These are phyloP conservation scores for Syngnathus acus DNA, from an alignment of 2,797 vertebrate genomes.

Conservation along the genomic window DNA sequence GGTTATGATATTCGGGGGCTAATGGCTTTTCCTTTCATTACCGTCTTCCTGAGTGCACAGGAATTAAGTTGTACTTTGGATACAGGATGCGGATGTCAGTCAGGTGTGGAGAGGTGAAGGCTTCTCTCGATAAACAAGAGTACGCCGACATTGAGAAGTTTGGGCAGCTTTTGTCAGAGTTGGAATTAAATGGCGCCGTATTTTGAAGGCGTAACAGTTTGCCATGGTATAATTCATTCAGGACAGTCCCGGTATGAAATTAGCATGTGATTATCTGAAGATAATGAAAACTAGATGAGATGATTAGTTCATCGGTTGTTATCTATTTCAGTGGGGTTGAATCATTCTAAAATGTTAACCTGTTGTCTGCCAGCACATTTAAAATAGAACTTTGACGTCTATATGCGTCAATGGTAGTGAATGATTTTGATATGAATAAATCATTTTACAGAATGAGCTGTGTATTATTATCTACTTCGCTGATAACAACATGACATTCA, in stretches of 20 bases:
- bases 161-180: background rate
- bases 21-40: slow-evolving; percentile 68
- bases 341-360: background rate
- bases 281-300: background rate
- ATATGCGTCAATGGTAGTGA: too few species aligned
- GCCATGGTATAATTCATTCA: background rate
- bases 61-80: slow-evolving; percentile 23
- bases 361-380: too few species aligned
- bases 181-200: background rate
- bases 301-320: background rate
- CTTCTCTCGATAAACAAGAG: slow-evolving; percentile 18
- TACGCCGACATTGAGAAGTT: slow-evolving; percentile 16
- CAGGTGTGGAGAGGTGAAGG: slow-evolving; percentile 7
- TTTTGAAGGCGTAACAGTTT: background rate
- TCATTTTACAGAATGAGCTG: too few species aligned
- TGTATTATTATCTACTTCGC: background rate
- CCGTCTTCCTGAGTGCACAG: slow-evolving; percentile 39
- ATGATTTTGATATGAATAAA: background rate
- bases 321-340: too few species aligned
- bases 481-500: background rate
- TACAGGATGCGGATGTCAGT: slow-evolving; percentile 17
- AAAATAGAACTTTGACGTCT: too few species aligned
- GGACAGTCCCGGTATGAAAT: background rate
- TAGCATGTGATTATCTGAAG: background rate
- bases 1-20: slow-evolving; percentile 30